Evolutionary conservation across 1,140 invertebrate genomes (phyloP).

Genomic region (Aphaenogaster floridana): DNA sequence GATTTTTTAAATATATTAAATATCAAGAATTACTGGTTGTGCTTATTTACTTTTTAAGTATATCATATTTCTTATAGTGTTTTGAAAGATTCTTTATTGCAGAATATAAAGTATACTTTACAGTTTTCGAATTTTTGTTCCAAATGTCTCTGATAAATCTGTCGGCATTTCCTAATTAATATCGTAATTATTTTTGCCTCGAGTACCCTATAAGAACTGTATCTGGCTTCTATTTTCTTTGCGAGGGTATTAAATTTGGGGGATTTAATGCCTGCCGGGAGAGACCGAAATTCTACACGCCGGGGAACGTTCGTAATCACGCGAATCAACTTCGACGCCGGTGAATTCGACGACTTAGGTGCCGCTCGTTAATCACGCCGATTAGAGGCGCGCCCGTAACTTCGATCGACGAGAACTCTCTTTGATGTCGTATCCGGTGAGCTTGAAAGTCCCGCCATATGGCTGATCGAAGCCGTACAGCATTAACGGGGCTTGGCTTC

Average conservation of each 20-base stretch:
- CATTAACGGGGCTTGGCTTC: constrained; percentile 61
- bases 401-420: constrained; percentile 58
- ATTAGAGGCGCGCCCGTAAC: constrained; percentile 61
- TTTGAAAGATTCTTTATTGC: neutral
- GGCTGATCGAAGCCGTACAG: constrained; percentile 51
- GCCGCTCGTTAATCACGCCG: constrained; percentile 64
- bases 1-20: neutral
- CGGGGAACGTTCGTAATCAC: constrained; percentile 56
- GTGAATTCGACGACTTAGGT: constrained; percentile 62
- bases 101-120: neutral
- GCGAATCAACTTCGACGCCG: constrained; percentile 55
- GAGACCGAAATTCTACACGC: constrained; percentile 43
- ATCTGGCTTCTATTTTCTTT: constrained; percentile 37
- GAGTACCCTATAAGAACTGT: neutral
- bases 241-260: constrained; percentile 49
- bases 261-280: constrained; percentile 37
- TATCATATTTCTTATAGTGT: neutral
- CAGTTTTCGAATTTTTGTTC: neutral
- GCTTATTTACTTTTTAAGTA: neutral
- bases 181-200: constrained; percentile 52
- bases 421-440: constrained; percentile 63
- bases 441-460: constrained; percentile 53
- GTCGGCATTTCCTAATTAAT: constrained; percentile 25
- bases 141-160: constrained; percentile 11
- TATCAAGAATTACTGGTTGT: neutral